Percentiles rank a stretch among this genome's conserved stretches.
Evolutionary conservation across 2,797 vertebrate species (phyloP).

Genomic region (Holocentrus rufus): DNA sequence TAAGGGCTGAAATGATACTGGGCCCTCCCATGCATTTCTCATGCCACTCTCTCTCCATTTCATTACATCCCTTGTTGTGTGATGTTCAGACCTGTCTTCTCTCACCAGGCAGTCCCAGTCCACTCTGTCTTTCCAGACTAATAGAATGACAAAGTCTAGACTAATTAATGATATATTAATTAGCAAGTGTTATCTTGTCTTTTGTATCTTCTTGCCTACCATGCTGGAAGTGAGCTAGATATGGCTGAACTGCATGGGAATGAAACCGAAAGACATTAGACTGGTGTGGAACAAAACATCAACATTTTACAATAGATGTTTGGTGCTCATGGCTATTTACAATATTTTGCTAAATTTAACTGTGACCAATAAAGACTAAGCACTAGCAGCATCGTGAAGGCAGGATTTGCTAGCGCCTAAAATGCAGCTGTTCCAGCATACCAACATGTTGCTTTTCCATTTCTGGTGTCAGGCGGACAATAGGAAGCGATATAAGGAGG

Average conservation of each 20-base stretch:
- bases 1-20: slow-evolving; percentile 15
- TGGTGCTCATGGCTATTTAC: neutral
- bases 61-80: slow-evolving; percentile 68
- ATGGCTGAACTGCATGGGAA: slow-evolving; percentile 54
- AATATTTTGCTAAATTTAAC: neutral
- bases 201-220: slow-evolving; percentile 41
- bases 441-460: neutral
- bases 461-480: slow-evolving; percentile 88
- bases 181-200: slow-evolving; percentile 38
- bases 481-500: slow-evolving; percentile 94
- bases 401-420: slow-evolving; percentile 8
- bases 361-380: neutral
- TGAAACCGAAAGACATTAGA: slow-evolving; percentile 11
- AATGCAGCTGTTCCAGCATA: neutral
- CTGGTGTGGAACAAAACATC: slow-evolving; percentile 12
- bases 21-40: slow-evolving; percentile 52
- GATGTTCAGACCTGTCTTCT: slow-evolving; percentile 56
- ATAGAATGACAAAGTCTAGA: slow-evolving; percentile 29
- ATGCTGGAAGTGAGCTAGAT: slow-evolving; percentile 41
- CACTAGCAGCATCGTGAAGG: slow-evolving; percentile 1
- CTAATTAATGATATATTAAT: slow-evolving; percentile 51
- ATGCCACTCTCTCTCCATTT: slow-evolving; percentile 63
- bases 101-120: slow-evolving; percentile 36
- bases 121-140: slow-evolving; percentile 43
- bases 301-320: neutral